phyloP scores from a whole-genome alignment of 2,113 vertebrate species.

The Balaeniceps rex region DNA sequence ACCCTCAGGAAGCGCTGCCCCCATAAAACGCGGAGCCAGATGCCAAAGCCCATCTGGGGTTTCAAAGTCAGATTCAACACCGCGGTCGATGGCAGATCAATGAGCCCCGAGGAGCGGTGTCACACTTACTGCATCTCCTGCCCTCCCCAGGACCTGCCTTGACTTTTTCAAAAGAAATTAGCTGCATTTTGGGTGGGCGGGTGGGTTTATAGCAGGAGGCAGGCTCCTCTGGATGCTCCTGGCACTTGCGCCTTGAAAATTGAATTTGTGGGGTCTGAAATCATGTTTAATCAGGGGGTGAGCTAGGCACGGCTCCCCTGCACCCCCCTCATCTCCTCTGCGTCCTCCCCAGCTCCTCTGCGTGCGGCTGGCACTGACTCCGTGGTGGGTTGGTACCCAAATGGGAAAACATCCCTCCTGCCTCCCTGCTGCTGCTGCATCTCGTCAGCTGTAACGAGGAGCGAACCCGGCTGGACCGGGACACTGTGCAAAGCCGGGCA shows the following conservation, averaged over 20 bases:
- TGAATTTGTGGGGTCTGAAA: not conserved
- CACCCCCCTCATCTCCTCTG: not conserved
- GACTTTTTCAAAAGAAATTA: not conserved
- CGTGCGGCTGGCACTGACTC: accelerated
- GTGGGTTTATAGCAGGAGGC: not conserved
- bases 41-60: not conserved
- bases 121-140: not conserved
- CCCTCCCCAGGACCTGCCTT: not conserved
- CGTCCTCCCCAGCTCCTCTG: too few relatives aligned
- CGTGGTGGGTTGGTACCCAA: accelerated
- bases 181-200: accelerated
- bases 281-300: accelerated
- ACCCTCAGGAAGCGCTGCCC: not conserved
- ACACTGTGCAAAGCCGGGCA: not conserved
- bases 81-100: not conserved
- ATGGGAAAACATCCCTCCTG: not conserved
- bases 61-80: accelerated
- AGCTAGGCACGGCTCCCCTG: not conserved
- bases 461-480: accelerated
- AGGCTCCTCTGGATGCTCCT: accelerated
- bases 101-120: not conserved
- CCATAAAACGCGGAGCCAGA: not conserved
- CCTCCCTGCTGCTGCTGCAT: not conserved
- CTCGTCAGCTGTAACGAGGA: not conserved
- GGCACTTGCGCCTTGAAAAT: accelerated